Evolutionary conservation across 2,113 vertebrate genomes (phyloP).

Genomic region (Dicrurus megarhynchus): DNA sequence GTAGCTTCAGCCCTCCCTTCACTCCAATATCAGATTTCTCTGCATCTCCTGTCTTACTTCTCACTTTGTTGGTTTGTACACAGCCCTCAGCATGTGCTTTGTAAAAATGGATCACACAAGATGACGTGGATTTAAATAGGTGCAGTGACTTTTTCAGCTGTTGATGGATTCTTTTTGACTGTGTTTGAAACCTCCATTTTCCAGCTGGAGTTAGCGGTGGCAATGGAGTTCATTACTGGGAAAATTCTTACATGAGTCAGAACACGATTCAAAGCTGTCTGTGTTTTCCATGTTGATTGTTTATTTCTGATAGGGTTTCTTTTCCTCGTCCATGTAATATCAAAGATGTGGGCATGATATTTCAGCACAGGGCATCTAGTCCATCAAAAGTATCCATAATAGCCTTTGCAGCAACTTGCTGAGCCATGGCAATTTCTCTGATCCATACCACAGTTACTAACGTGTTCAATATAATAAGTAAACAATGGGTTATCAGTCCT

Average conservation of each 20-base stretch:
- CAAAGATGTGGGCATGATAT: background rate
- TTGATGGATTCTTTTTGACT: background rate
- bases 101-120: background rate
- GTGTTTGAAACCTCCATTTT: background rate
- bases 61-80: background rate
- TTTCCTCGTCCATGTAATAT: background rate
- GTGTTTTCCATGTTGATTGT: background rate
- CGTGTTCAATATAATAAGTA: background rate
- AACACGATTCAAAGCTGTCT: background rate
- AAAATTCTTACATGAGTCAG: background rate
- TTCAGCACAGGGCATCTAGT: background rate
- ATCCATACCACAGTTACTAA: background rate
- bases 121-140: background rate
- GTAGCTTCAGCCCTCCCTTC: background rate
- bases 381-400: background rate
- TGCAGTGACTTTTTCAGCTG: background rate
- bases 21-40: conserved; percentile 12
- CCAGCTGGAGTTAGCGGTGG: background rate
- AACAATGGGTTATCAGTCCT: background rate
- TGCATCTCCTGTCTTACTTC: background rate
- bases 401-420: background rate
- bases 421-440: background rate
- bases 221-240: background rate
- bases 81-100: background rate
- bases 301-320: background rate